phyloP scores from a whole-genome alignment of 2,888 invertebrate species.

The Drepana falcataria region DNA sequence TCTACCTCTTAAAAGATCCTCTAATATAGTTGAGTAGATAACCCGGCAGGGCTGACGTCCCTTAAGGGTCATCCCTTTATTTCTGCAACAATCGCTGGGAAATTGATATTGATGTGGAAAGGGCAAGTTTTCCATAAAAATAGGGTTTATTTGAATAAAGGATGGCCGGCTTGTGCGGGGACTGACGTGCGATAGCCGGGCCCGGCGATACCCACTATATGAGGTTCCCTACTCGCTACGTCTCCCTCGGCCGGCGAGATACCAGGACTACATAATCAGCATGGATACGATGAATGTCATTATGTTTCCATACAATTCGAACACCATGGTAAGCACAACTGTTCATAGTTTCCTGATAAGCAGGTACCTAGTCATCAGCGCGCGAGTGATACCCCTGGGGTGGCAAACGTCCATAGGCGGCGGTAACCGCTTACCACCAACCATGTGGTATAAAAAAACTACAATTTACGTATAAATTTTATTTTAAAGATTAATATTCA shows the following conservation, averaged over 20 bases:
- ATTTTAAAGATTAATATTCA: too few relatives aligned
- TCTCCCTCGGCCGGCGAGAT: constrained; percentile 31
- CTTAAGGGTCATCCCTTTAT: constrained; percentile 78
- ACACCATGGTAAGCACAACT: too few relatives aligned
- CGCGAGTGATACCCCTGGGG: too few relatives aligned
- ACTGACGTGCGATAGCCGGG: constrained; percentile 58
- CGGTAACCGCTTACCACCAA: too few relatives aligned
- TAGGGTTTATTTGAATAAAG: constrained; percentile 79
- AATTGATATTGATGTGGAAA: constrained; percentile 79
- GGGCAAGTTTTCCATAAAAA: constrained; percentile 78
- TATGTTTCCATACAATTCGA: too few relatives aligned
- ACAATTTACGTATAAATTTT: too few relatives aligned
- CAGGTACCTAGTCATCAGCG: too few relatives aligned
- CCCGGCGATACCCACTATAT: too few relatives aligned
- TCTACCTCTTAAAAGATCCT: constrained; percentile 52
- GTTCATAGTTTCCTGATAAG: too few relatives aligned
- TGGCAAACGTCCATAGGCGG: too few relatives aligned
- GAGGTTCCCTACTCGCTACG: constrained; percentile 65
- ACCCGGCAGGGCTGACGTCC: constrained; percentile 56
- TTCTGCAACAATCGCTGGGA: constrained; percentile 77
- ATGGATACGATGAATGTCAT: constrained; percentile 22
- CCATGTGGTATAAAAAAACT: too few relatives aligned
- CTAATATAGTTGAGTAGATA: constrained; percentile 71
- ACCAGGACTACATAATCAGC: constrained; percentile 37
- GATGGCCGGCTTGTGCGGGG: constrained; percentile 62